Conservation (phyloP, 2,113 vertebrate genomes). For the Hypocryptadius cinnamomeus region DNA sequence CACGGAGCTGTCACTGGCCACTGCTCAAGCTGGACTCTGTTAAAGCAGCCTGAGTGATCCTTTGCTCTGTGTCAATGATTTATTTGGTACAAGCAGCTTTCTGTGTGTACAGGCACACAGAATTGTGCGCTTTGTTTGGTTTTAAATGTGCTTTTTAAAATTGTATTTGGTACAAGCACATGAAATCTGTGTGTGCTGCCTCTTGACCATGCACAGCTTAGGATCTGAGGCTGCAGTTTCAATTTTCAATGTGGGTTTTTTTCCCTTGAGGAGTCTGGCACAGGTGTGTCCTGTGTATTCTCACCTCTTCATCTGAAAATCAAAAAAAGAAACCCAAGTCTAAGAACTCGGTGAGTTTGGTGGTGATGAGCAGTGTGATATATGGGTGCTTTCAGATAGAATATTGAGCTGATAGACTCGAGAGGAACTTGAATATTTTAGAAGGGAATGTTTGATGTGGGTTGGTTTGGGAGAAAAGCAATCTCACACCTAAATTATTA, state of each 20-base stretch:
- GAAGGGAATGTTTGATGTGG: not conserved
- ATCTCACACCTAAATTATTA: not conserved
- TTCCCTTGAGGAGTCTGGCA: not conserved
- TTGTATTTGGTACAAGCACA: not conserved
- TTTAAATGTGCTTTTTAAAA: not conserved
- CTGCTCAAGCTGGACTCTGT: not conserved
- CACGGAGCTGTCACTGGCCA: not conserved
- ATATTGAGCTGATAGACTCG: not conserved
- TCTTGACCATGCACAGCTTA: not conserved
- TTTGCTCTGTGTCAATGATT: not conserved
- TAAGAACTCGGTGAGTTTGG: not conserved
- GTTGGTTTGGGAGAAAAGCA: not conserved
- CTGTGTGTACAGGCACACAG: not conserved
- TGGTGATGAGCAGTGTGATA: not conserved
- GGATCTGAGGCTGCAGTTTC: not conserved
- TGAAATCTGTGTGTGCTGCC: not conserved
- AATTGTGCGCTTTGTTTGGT: not conserved
- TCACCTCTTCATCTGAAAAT: not conserved
- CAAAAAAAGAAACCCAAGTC: not conserved
- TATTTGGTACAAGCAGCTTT: not conserved
- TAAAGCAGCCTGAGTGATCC: not conserved
- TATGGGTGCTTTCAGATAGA: not conserved
- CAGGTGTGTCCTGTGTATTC: accelerated
- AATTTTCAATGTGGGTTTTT: not conserved
- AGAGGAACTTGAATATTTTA: not conserved